Evolutionary conservation across 2,113 vertebrate species (phyloP).

Genomic region (Tychaedon coryphoeus): DNA sequence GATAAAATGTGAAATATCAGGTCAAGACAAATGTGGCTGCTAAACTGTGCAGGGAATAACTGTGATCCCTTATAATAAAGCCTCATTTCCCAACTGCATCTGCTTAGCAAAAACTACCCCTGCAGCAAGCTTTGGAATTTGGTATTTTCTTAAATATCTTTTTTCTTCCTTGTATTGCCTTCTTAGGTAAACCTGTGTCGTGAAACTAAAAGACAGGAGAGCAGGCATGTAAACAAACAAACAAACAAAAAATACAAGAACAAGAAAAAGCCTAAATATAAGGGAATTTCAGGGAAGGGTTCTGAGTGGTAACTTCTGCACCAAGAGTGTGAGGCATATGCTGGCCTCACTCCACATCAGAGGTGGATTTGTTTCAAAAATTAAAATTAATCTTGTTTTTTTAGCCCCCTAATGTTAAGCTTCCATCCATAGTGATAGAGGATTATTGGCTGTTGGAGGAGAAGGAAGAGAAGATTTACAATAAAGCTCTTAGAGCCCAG

Average conservation of each 20-base stretch:
- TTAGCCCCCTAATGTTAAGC: background rate
- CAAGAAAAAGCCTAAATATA: background rate
- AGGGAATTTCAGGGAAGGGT: background rate
- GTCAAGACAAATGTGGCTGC: background rate
- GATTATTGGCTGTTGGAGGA: background rate
- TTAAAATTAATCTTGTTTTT: background rate
- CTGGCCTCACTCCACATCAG: background rate
- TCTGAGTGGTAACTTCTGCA: background rate
- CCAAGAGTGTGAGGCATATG: background rate
- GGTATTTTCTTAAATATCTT: background rate
- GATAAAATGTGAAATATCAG: background rate
- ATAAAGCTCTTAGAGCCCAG: background rate
- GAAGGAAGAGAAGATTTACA: background rate
- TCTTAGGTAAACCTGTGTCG: background rate
- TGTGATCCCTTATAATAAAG: background rate
- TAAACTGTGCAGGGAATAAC: background rate
- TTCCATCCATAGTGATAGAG: background rate
- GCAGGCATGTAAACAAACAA: background rate
- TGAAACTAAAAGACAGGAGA: background rate
- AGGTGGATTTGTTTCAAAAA: background rate
- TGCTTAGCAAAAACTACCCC: background rate
- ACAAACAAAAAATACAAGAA: background rate
- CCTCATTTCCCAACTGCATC: background rate
- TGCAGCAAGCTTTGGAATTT: background rate
- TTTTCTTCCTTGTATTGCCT: background rate